phyloP scores from a whole-genome alignment of 2,113 vertebrate genomes.

The Callipepla squamata region DNA sequence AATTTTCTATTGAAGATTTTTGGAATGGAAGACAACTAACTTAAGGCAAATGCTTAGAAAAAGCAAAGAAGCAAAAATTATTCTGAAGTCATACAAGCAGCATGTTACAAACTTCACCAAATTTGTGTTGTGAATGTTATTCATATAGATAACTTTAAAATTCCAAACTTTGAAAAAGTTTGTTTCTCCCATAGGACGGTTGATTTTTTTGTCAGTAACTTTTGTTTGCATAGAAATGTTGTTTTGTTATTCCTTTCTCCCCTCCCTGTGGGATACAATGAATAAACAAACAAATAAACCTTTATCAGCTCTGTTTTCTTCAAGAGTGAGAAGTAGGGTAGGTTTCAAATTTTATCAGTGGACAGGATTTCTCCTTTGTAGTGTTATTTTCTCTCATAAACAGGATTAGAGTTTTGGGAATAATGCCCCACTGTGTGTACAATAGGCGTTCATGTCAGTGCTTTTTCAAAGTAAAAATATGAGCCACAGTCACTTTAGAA shows the following conservation, averaged over 20 bases:
- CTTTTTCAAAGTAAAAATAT: background rate
- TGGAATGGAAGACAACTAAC: background rate
- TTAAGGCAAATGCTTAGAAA: background rate
- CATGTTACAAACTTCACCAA: background rate
- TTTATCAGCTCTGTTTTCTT: background rate
- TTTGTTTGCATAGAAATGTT: background rate
- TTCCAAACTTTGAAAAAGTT: too few relatives aligned
- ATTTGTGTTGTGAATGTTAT: background rate
- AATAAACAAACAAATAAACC: background rate
- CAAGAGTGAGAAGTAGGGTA: background rate
- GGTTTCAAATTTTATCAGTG: background rate
- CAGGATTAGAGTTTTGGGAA: background rate
- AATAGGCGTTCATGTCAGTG: background rate
- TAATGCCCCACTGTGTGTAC: background rate
- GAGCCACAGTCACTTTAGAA: background rate
- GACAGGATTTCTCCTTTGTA: background rate
- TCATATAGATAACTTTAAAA: background rate
- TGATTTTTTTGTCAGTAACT: background rate
- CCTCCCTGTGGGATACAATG: background rate
- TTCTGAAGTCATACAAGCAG: background rate
- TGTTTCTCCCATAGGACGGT: background rate
- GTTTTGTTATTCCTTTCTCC: background rate
- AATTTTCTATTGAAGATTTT: background rate
- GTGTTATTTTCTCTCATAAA: background rate
- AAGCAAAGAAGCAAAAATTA: background rate